Percentiles rank a stretch among this genome's conserved stretches.
Conservation (phyloP, 2,113 vertebrate genomes). For the Zosterops borbonicus region DNA sequence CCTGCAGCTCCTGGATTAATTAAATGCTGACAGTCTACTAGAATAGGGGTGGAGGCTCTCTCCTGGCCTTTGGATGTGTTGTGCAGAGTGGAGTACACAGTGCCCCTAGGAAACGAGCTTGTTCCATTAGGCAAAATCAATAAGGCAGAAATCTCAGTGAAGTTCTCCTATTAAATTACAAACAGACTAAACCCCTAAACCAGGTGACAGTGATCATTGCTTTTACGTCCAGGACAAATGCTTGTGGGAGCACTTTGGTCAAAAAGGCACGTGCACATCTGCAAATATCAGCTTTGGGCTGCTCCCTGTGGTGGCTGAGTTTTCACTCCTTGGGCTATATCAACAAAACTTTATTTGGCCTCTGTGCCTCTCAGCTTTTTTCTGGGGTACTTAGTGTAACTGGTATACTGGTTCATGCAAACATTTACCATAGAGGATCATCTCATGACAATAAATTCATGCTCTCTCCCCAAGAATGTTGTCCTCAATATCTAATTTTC, state of each 20-base stretch:
- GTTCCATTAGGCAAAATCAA: conserved; percentile 69
- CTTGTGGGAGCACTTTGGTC: background rate
- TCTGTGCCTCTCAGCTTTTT: background rate
- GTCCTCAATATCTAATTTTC: background rate
- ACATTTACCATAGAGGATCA: background rate
- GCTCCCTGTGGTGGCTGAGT: background rate
- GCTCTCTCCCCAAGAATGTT: accelerated
- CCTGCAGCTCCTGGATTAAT: conserved; percentile 65
- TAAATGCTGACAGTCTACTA: conserved; percentile 39
- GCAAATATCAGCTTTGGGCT: background rate
- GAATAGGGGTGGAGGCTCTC: background rate
- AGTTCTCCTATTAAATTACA: conserved; percentile 50
- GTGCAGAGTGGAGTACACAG: background rate
- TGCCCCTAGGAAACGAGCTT: conserved; percentile 34
- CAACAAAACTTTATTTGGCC: background rate
- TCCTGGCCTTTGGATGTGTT: background rate
- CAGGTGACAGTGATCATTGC: background rate
- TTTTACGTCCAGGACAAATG: background rate
- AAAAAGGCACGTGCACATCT: accelerated
- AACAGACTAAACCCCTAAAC: background rate
- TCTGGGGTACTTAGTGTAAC: background rate
- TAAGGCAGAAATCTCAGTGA: conserved; percentile 48
- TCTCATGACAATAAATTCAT: background rate
- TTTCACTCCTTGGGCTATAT: background rate
- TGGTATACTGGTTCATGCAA: background rate